Base-by-base conservation (phyloP, 1,140 invertebrate genomes). In the Meloidogyne hapla region DNA sequence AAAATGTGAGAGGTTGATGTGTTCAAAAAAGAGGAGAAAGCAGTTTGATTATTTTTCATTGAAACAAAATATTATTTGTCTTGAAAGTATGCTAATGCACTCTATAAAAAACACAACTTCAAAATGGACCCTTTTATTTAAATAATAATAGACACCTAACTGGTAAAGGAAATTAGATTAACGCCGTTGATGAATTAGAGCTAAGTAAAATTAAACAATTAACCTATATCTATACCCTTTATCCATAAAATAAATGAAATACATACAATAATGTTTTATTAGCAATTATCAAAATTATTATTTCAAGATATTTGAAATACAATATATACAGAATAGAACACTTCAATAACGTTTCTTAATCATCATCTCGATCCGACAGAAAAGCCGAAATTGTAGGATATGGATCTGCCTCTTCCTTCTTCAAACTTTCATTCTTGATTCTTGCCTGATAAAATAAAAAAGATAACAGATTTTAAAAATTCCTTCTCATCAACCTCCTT, bases 391-490 rank as follows among this genome's bases (percentile, higher is more conserved):
- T 33, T 33, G 64, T 56, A 56, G 48, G 48, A 56, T 56, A 56
- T n/a, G 48, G 48, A 56, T 56, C 48, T 5, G 8, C n/a, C 8
- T 56, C 48, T 56, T 56, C 48, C 6, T 56, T 56, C 48, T 56
- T 56, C 48, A 56, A 56, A 56, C 48, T n/a, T n/a, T 56, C 48
- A n/a, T 56, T 56, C 48, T 56, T 56, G 48, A 56, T 56, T 56
- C 48, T n/a, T 56, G 18, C 48, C 42, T 45, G 18, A 38, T 38
- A 38, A 38, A 38, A 38, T 38, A 4, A n/a, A n/a, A n/a, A n/a
- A n/a, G n/a, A n/a, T n/a, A n/a, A n/a, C n/a, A n/a, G n/a, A n/a
- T n/a, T n/a, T n/a, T n/a, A n/a, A n/a, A n/a, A n/a, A n/a, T n/a
- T n/a, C n/a, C n/a, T n/a, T n/a, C n/a, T n/a, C n/a, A n/a, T 45